These are phyloP conservation scores for Riparia riparia DNA, from an alignment of 2,113 vertebrate genomes.

Conservation along the genomic window DNA sequence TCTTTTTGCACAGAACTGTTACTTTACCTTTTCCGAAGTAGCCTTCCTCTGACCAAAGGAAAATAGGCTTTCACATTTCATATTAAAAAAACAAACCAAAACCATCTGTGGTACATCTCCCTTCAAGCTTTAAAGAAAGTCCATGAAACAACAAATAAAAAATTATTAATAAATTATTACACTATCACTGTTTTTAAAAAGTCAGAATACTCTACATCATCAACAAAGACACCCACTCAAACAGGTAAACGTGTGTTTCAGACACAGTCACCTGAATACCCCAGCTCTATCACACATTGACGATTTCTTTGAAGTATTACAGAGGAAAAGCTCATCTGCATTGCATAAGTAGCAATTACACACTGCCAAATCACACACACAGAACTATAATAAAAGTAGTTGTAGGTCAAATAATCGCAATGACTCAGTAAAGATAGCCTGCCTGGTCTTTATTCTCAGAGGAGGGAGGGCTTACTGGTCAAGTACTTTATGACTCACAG, in stretches of 20 bases:
- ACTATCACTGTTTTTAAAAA: background rate
- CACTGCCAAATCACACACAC: background rate
- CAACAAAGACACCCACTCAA: background rate
- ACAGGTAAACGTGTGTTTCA: background rate
- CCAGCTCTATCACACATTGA: background rate
- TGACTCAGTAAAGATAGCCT: constrained; percentile 29
- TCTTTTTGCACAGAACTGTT: background rate
- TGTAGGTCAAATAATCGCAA: constrained; percentile 32
- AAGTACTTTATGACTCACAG: constrained; percentile 62
- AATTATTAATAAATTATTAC: background rate
- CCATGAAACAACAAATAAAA: background rate
- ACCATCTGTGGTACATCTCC: background rate
- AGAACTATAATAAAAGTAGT: background rate
- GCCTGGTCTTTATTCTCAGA: constrained; percentile 29
- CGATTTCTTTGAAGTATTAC: background rate
- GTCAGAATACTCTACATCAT: background rate
- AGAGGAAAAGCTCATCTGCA: background rate
- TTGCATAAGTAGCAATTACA: background rate
- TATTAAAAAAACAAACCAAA: background rate
- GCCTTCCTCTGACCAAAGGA: background rate
- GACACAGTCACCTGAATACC: background rate
- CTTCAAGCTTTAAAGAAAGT: background rate
- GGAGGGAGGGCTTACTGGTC: constrained; percentile 1
- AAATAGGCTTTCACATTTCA: background rate
- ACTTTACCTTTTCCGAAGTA: background rate